Base-by-base conservation (phyloP, 2,113 vertebrate species). In the Pterocles orientalis region DNA sequence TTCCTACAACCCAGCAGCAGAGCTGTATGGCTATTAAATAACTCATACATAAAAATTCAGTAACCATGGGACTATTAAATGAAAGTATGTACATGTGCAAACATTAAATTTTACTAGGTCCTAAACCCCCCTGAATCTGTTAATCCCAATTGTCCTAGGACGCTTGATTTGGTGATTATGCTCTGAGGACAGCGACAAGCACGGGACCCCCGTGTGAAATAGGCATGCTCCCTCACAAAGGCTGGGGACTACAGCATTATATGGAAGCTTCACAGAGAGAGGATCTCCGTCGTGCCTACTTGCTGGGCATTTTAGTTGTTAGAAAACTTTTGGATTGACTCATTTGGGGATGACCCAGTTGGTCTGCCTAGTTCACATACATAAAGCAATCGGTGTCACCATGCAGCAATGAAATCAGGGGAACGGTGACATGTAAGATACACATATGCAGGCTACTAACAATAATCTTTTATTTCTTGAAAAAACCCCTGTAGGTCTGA, bases 361-460 rank as follows among this genome's bases (percentile, higher is more conserved):
- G 50, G 14, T 36, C 47, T 5, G 48, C 23, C 39, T 70, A 48
- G 16, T 57, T 88, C 41, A 57, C 36, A 48, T 4, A 69, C 43
- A 12, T 85, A 47, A 60, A 92, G 25, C 9, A 79, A 31, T 15
- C 64, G 12, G 14, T 39, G 48, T 29, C 12, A 24, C 5, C 21
- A 19, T 12, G 47, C 28, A 66, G 28, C 0, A 0, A 4, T 28
- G 34, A 61, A 69, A 70, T 70, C 24, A 69, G 36, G 29, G 16
- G 9, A 60, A 10, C 3, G 5, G 17, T 48, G 26, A 26, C 15
- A 26, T 21, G 9, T 29, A n/a, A 72, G 45, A 41, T 47, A 19
- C 1, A 3, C 1, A 2, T 71, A 11, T 23, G n/a, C 3, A 58
- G 10, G 25, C 6, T 12, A 58, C 34, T 79, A 60, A 33, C 2